Evolutionary conservation across 1,140 invertebrate genomes (phyloP).

Genomic region (Drosophila serrata): DNA sequence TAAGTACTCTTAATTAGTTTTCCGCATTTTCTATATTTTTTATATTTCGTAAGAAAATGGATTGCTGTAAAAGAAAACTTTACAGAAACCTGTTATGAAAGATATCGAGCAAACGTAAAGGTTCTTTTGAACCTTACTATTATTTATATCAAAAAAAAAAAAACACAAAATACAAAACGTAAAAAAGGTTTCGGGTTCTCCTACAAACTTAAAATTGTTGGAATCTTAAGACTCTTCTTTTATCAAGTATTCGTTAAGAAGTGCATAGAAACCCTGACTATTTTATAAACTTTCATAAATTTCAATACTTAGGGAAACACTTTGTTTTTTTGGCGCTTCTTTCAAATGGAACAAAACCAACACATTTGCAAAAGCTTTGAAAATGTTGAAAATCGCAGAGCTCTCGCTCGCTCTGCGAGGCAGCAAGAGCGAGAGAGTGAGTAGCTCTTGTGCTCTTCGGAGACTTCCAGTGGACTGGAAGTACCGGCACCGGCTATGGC

Average conservation of each 20-base stretch:
- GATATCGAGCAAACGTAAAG: no score
- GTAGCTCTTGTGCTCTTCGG: conserved; percentile 9
- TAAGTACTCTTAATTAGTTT: background rate
- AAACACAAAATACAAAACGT: no score
- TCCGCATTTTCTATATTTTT: conserved; percentile 1
- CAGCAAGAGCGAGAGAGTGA: conserved; percentile 10
- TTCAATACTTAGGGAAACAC: background rate
- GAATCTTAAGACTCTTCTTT: background rate
- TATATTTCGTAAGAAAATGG: background rate
- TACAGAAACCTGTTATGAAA: no score
- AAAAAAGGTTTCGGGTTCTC: no score
- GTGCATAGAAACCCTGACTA: background rate
- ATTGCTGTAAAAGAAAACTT: no score
- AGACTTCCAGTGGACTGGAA: conserved; percentile 53
- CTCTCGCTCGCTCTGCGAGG: background rate
- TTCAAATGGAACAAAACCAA: conserved; percentile 43
- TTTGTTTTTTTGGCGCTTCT: conserved; percentile 37
- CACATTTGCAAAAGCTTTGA: conserved; percentile 49
- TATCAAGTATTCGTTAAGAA: no score
- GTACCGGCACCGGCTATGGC: conserved; percentile 25
- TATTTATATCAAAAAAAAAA: no score
- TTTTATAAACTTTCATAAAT: background rate
- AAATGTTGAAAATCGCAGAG: conserved; percentile 48
- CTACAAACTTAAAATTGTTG: background rate
- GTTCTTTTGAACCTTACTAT: no score